Evolutionary conservation across 2,113 vertebrate species (phyloP).

Genomic region (Micronycteris hirsuta): DNA sequence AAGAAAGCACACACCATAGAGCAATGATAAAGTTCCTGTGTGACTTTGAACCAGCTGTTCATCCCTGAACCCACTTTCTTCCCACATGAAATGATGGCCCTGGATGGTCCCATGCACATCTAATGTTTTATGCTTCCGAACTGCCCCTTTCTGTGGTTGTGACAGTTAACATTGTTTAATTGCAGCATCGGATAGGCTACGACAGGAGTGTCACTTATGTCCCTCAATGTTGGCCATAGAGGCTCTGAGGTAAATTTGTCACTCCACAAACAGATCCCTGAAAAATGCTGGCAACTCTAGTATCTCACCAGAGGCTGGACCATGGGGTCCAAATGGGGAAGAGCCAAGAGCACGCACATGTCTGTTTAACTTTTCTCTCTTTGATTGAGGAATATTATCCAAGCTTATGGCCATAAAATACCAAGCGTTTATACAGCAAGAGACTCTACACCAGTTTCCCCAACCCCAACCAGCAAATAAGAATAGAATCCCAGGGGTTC

Average conservation of each 20-base stretch:
- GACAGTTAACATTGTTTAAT: conserved; percentile 11
- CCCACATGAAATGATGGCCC: background rate
- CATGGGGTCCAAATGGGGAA: background rate
- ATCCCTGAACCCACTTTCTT: background rate
- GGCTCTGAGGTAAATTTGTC: conserved; percentile 18
- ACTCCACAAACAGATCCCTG: background rate
- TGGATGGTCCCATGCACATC: background rate
- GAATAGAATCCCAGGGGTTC: background rate
- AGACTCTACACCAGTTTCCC: background rate
- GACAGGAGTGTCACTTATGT: background rate
- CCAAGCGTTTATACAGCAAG: background rate
- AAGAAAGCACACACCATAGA: background rate
- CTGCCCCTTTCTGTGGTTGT: background rate
- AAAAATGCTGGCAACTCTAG: conserved; percentile 22
- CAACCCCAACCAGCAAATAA: background rate
- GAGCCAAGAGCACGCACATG: background rate
- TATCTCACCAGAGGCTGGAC: background rate
- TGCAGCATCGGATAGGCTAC: background rate
- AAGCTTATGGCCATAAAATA: background rate
- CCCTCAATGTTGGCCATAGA: background rate
- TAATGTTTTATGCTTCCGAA: background rate
- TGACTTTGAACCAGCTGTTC: background rate
- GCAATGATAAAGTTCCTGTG: background rate
- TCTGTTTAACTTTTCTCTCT: background rate
- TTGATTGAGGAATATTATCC: conserved; percentile 10